A percentile compares a stretch with the other conserved stretches of the same genome.
phyloP scores from a whole-genome alignment of 1,140 invertebrate species.

The Drosophila santomea region DNA sequence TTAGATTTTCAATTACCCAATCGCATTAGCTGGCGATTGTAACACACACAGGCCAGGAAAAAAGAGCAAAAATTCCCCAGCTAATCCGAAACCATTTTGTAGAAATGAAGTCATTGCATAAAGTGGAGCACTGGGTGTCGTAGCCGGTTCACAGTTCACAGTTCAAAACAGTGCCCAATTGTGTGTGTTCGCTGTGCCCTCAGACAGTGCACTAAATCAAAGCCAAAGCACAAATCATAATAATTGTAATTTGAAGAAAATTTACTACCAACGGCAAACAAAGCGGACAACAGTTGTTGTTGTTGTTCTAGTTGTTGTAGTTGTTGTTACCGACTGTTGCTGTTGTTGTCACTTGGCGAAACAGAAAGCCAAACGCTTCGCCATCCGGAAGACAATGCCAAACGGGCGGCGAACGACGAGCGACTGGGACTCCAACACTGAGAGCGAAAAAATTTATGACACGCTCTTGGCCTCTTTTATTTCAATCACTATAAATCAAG shows the following conservation, averaged over 20 bases:
- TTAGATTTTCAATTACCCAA: slow-evolving; percentile 37
- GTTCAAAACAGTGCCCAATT: slow-evolving; percentile 22
- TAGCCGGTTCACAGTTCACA: slow-evolving; percentile 37
- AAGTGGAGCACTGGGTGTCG: slow-evolving; percentile 54
- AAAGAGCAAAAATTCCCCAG: slow-evolving; percentile 4
- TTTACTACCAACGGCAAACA: slow-evolving; percentile 75
- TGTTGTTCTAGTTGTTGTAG: slow-evolving; percentile 7
- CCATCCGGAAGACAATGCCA: slow-evolving; percentile 72
- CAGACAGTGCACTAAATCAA: slow-evolving; percentile 75
- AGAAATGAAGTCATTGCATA: slow-evolving; percentile 70
- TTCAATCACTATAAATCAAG: slow-evolving; percentile 84
- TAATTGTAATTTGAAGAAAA: slow-evolving; percentile 84
- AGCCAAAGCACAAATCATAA: slow-evolving; percentile 80
- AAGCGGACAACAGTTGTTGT: slow-evolving; percentile 36
- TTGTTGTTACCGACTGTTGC: slow-evolving; percentile 7
- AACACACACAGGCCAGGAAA: background rate
- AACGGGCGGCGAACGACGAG: slow-evolving; percentile 46
- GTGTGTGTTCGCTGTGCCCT: slow-evolving; percentile 34
- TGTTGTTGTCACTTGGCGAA: slow-evolving; percentile 65
- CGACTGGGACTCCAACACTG: slow-evolving; percentile 28
- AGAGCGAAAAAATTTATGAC: slow-evolving; percentile 81
- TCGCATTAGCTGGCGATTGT: slow-evolving; percentile 11
- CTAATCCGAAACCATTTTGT: slow-evolving; percentile 24
- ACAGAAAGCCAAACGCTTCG: slow-evolving; percentile 63
- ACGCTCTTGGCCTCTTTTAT: slow-evolving; percentile 83